phyloP scores from a whole-genome alignment of 2,113 vertebrate genomes.

The Mobula hypostoma region DNA sequence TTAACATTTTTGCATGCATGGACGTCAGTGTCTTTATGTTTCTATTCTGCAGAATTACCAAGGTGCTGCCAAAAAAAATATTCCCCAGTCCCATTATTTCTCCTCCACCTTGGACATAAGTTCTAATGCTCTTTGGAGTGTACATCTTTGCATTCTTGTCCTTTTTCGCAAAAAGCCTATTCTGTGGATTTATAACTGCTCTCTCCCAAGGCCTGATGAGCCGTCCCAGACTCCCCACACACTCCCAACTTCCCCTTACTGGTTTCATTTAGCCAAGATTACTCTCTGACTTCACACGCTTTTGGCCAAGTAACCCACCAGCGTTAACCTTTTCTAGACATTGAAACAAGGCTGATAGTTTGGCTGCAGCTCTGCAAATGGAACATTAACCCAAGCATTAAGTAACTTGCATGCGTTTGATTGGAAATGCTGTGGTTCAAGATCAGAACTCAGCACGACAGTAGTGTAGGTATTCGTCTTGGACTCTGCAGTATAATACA shows the following conservation, averaged over 20 bases:
- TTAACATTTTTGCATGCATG: neutral
- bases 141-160: neutral
- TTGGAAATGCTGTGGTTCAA: neutral
- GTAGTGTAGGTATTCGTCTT: neutral
- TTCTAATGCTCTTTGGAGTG: neutral
- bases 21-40: neutral
- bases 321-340: neutral
- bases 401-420: neutral
- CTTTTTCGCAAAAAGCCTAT: neutral
- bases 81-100: neutral
- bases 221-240: neutral
- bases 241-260: too few species aligned
- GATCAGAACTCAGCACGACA: slow-evolving; percentile 5
- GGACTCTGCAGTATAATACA: neutral
- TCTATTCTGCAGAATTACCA: neutral
- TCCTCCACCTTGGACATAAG: neutral
- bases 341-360: neutral
- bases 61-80: neutral
- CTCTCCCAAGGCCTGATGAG: neutral
- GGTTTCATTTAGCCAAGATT: neutral
- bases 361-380: neutral
- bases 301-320: neutral
- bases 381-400: neutral
- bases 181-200: neutral
- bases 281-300: neutral